Conservation (phyloP, 1,140 invertebrate species). For the Bradynema listronoti region DNA sequence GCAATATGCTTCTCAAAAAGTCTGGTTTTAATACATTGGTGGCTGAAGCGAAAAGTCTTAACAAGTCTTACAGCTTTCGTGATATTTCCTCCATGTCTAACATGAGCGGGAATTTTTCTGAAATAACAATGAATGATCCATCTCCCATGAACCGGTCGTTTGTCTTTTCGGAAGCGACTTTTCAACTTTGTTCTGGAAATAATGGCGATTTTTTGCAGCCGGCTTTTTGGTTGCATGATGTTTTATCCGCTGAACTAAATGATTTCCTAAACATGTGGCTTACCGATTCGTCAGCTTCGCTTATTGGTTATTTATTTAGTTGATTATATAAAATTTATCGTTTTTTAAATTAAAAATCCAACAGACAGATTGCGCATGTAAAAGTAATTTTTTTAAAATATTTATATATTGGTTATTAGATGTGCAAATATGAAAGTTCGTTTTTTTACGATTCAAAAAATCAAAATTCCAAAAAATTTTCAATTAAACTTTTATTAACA, state of each 20-base stretch:
- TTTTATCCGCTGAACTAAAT: slow-evolving; percentile 19
- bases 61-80: slow-evolving; percentile 29
- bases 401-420: too few species aligned
- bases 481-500: too few species aligned
- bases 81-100: slow-evolving; percentile 17
- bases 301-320: slow-evolving; percentile 15
- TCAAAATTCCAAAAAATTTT: too few species aligned
- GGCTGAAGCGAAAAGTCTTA: slow-evolving; percentile 48
- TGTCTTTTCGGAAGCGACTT: slow-evolving; percentile 10
- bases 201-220: slow-evolving; percentile 32
- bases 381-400: too few species aligned
- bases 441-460: too few species aligned
- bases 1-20: slow-evolving; percentile 33
- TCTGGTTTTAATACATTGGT: slow-evolving; percentile 43
- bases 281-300: background rate
- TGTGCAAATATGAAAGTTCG: too few species aligned
- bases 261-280: slow-evolving; percentile 22
- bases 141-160: slow-evolving; percentile 13
- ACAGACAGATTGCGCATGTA: too few species aligned
- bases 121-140: slow-evolving; percentile 8
- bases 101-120: slow-evolving; percentile 25
- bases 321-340: background rate
- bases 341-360: too few species aligned
- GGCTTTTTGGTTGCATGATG: slow-evolving; percentile 41
- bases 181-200: slow-evolving; percentile 28